Percentiles rank a stretch among this genome's conserved stretches.
Evolutionary conservation across 2,113 vertebrate genomes (phyloP).

Genomic region (Pygoscelis adeliae): DNA sequence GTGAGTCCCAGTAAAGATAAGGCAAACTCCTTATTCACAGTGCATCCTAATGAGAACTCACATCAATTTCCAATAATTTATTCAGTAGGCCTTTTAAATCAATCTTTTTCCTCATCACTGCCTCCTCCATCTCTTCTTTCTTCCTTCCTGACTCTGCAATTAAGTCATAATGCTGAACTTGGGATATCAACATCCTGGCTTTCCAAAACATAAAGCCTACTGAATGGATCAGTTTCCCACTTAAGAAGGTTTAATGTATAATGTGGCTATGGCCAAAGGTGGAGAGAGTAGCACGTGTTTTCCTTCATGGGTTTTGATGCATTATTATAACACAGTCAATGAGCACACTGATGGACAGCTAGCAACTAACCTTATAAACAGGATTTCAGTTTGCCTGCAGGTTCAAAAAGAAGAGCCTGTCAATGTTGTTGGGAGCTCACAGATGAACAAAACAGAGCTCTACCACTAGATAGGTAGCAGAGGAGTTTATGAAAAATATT

Average conservation of each 20-base stretch:
- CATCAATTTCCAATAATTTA: constrained; percentile 22
- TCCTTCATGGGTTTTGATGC: neutral
- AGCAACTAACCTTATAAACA: neutral
- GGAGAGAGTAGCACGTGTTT: neutral
- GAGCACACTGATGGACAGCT: neutral
- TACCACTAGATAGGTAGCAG: neutral
- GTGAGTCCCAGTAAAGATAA: neutral
- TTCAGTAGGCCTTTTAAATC: constrained; percentile 4
- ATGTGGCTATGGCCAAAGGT: neutral
- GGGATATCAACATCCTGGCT: neutral
- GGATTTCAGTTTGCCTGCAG: neutral
- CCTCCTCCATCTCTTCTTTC: neutral
- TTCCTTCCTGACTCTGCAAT: neutral
- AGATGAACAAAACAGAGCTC: neutral
- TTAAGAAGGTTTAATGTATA: neutral
- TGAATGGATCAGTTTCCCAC: neutral
- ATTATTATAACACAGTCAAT: neutral
- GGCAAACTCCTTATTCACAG: neutral
- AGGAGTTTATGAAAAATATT: neutral
- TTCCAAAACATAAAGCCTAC: neutral
- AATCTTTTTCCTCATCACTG: neutral
- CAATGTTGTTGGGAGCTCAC: neutral
- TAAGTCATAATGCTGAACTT: neutral
- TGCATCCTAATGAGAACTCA: neutral
- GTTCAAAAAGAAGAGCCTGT: neutral